These are phyloP conservation scores for Drosophila pseudoananassae DNA, from an alignment of 1,140 invertebrate species.

Conservation along the genomic window DNA sequence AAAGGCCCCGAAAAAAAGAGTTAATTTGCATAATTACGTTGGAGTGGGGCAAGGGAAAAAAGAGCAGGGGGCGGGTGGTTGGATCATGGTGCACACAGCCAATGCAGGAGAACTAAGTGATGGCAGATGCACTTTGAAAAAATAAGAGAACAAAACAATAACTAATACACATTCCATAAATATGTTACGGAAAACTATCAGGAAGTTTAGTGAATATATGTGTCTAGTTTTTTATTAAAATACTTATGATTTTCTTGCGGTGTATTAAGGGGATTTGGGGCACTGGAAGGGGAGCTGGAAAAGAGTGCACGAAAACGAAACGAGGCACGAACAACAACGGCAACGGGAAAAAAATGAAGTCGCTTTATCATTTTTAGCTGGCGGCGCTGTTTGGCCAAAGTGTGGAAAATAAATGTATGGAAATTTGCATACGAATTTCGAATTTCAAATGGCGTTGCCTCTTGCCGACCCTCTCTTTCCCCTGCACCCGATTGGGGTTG, in stretches of 20 bases:
- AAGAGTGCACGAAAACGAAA: conserved; percentile 62
- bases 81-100: conserved; percentile 50
- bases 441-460: conserved; percentile 70
- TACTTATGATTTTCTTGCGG: neutral
- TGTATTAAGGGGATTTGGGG: neutral
- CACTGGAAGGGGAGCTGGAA: conserved; percentile 7
- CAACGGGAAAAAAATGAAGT: conserved; percentile 69
- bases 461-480: conserved; percentile 7
- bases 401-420: conserved; percentile 80
- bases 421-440: conserved; percentile 79
- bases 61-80: conserved; percentile 10
- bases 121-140: conserved; percentile 16
- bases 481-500: conserved; percentile 9
- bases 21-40: conserved; percentile 81
- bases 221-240: neutral
- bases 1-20: conserved; percentile 75
- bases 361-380: conserved; percentile 79
- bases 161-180: neutral
- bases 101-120: conserved; percentile 31
- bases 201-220: too few species aligned
- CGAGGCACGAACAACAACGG: conserved; percentile 48
- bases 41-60: conserved; percentile 19
- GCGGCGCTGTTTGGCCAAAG: conserved; percentile 75
- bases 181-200: too few species aligned
- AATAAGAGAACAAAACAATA: neutral